Evolutionary conservation across 2,113 vertebrate species (phyloP), one percentile per base, ranked within the genome.

Genomic region (Greenwoodochromis staneri): DNA sequence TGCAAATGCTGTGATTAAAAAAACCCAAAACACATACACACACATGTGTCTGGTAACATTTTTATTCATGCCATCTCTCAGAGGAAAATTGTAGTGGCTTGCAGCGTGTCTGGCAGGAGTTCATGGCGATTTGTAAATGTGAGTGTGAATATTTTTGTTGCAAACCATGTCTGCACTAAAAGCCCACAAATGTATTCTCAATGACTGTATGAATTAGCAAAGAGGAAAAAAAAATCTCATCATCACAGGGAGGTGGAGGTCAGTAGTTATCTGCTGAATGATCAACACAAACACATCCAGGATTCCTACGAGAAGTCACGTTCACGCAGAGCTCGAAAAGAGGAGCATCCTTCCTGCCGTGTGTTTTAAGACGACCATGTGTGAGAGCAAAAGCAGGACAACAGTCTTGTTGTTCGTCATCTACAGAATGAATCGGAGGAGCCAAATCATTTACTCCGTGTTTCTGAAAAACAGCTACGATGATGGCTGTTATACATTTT

Each of bases 371-470:
- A 82, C 19, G 54, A 86, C 80, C 80, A 5, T 83, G 55, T 53
- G 42, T 17, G 76, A 82, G 24, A 69, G 31, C 19, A 29, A 80
- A 81, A 88, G 87, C 40, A 82, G 47, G 29, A 88, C 24, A 71
- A 71, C 76, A 17, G 10, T 86, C 57, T 83, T 91, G 82, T 88
- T 87, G 51, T 87, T 84, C 54, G 55, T 71, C 63, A 14, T 87
- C 53, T 59, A 54, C 83, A 84, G 59, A 89, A 80, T 92, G 89
- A 92, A 87, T 94, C 40, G 80, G 80, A 55, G 13, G 5, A 87
- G 85, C 11, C 59, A 85, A 85, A 92, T 78, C 80, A 49, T 91
- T 92, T 80, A 90, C 85, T 84, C 57, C 3, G 13, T 89, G 73
- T 82, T 83, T 87, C 47, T 80, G 40, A 91, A 73, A 42, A 85